phyloP scores from a whole-genome alignment of 2,888 invertebrate species.

The Ganaspis brasiliensis region DNA sequence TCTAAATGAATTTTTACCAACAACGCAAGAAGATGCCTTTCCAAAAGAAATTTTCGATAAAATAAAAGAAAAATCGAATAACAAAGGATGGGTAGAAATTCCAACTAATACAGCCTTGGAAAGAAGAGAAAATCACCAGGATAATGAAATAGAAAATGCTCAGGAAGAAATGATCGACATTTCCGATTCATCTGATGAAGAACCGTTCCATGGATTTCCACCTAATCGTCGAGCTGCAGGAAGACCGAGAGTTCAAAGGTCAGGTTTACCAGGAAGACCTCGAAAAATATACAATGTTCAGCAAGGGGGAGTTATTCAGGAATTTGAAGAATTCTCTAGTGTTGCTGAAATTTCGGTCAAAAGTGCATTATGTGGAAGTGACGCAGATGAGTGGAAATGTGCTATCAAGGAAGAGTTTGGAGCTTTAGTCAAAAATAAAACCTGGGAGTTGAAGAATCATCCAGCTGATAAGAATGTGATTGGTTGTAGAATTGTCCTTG shows the following conservation, averaged over 20 bases:
- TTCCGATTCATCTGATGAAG: no score
- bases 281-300: constrained; percentile 26
- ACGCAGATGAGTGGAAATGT: constrained; percentile 48
- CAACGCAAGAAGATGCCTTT: no score
- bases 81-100: no score
- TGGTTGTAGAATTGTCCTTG: constrained; percentile 47
- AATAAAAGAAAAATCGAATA: background rate
- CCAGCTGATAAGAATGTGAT: constrained; percentile 46
- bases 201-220: no score
- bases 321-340: constrained; percentile 4
- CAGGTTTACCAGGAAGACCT: constrained; percentile 15
- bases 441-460: constrained; percentile 50
- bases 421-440: constrained; percentile 53
- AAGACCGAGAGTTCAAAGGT: no score
- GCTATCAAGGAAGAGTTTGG: constrained; percentile 47
- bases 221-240: no score
- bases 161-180: no score
- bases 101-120: no score
- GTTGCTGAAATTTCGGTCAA: constrained; percentile 41
- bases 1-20: background rate
- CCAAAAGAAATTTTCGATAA: background rate
- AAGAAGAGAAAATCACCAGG: no score
- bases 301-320: constrained; percentile 22
- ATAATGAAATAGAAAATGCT: no score
- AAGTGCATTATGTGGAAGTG: constrained; percentile 40